Conservation (phyloP, 2,888 invertebrate species). For the Heliconius sara region DNA sequence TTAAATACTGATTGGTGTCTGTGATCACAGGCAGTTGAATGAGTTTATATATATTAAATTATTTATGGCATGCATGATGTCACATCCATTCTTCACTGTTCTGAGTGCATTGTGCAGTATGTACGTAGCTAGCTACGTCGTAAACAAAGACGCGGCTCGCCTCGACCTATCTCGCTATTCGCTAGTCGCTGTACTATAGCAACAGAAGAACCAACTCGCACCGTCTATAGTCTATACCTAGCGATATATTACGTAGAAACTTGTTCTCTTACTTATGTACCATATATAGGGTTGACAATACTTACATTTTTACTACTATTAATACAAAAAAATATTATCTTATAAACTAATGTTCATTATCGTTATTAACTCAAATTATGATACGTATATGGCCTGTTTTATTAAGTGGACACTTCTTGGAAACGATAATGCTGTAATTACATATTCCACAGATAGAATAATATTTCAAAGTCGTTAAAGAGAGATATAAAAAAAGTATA, state of each 20-base stretch:
- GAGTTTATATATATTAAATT: too few relatives aligned
- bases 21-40: too few relatives aligned
- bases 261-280: constrained; percentile 24
- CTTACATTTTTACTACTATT: neutral
- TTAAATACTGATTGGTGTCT: too few relatives aligned
- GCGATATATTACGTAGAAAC: constrained; percentile 19
- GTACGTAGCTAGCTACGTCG: constrained; percentile 37
- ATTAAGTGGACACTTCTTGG: constrained; percentile 2
- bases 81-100: constrained; percentile 20
- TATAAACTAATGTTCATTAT: neutral
- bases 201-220: constrained; percentile 49
- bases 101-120: constrained; percentile 27
- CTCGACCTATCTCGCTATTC: constrained; percentile 47
- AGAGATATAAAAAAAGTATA: neutral
- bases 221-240: constrained; percentile 46
- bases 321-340: neutral
- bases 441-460: constrained; percentile 12
- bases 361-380: neutral
- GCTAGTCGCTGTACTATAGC: constrained; percentile 25
- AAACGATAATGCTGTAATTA: constrained; percentile 13
- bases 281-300: constrained; percentile 21
- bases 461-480: neutral
- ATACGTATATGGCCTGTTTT: constrained; percentile 9
- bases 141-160: constrained; percentile 50
- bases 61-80: neutral